Conservation (phyloP, 2,888 invertebrate genomes). For the Mythimna lalbum region DNA sequence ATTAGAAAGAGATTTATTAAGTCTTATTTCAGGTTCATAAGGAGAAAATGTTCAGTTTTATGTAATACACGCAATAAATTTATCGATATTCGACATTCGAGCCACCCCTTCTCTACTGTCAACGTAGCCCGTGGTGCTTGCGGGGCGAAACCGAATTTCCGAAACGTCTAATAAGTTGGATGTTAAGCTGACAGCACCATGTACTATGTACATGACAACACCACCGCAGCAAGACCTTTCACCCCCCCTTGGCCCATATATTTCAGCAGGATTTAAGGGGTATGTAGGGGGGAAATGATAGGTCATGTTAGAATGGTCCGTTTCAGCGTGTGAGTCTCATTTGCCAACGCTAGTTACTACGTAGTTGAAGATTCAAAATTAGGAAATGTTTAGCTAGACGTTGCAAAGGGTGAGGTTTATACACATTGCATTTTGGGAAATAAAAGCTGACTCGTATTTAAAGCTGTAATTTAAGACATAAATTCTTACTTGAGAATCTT, state of each 20-base stretch:
- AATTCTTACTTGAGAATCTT: slow-evolving; percentile 11
- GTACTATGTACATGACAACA: slow-evolving; percentile 84
- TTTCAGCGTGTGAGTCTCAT: slow-evolving; percentile 81
- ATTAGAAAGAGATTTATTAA: not conserved
- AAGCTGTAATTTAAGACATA: slow-evolving; percentile 36
- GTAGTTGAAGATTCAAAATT: slow-evolving; percentile 81
- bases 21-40: not conserved
- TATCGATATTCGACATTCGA: slow-evolving; percentile 49
- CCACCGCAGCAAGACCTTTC: slow-evolving; percentile 74
- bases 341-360: slow-evolving; percentile 82
- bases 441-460: slow-evolving; percentile 59
- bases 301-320: slow-evolving; percentile 73
- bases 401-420: slow-evolving; percentile 67
- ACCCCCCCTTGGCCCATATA: slow-evolving; percentile 59
- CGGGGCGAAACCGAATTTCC: slow-evolving; percentile 89
- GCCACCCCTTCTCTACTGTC: slow-evolving; percentile 69
- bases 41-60: not conserved
- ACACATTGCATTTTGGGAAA: slow-evolving; percentile 64
- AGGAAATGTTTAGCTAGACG: slow-evolving; percentile 84
- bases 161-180: slow-evolving; percentile 90
- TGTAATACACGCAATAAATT: not conserved
- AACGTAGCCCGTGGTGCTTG: slow-evolving; percentile 82
- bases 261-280: slow-evolving; percentile 62
- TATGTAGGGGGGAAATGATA: slow-evolving; percentile 64
- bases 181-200: slow-evolving; percentile 86